A percentile compares a stretch with the other conserved stretches of the same genome.
These are phyloP conservation scores for Lithosia quadra DNA, from an alignment of 2,888 invertebrate species.

Conservation along the genomic window DNA sequence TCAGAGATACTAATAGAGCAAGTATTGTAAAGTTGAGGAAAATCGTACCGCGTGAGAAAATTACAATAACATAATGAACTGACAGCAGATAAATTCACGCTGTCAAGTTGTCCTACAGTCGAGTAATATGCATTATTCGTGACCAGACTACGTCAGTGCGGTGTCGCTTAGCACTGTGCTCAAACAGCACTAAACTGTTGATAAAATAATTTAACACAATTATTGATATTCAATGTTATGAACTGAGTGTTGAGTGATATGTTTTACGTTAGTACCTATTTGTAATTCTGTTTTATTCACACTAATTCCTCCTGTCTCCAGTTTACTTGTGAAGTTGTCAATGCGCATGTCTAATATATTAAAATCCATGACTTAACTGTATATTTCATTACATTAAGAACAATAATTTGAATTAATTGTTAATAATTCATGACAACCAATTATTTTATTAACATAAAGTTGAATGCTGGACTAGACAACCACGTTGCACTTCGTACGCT, in stretches of 20 bases:
- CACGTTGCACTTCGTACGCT: too few relatives aligned
- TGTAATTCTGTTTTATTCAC: background rate
- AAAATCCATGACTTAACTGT: background rate
- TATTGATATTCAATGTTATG: constrained; percentile 7
- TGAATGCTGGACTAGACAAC: too few relatives aligned
- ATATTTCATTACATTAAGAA: background rate
- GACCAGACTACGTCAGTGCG: constrained; percentile 11
- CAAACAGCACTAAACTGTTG: constrained; percentile 7
- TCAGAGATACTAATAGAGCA: constrained; percentile 14
- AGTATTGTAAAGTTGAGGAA: constrained; percentile 52
- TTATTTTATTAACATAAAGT: too few relatives aligned
- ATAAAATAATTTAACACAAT: constrained; percentile 10
- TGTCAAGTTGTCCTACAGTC: constrained; percentile 50
- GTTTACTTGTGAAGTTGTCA: too few relatives aligned
- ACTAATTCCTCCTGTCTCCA: too few relatives aligned
- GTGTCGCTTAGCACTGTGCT: background rate
- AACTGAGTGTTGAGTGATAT: constrained; percentile 16
- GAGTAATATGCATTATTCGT: constrained; percentile 29
- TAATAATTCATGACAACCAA: too few relatives aligned
- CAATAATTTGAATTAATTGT: background rate
- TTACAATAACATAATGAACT: constrained; percentile 66
- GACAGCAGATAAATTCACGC: constrained; percentile 66
- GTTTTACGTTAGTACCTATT: constrained; percentile 12
- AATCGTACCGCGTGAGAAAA: constrained; percentile 59
- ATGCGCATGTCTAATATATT: background rate